Evolutionary conservation across 2,888 invertebrate species (phyloP).

Genomic region (Tanypteryx hageni): DNA sequence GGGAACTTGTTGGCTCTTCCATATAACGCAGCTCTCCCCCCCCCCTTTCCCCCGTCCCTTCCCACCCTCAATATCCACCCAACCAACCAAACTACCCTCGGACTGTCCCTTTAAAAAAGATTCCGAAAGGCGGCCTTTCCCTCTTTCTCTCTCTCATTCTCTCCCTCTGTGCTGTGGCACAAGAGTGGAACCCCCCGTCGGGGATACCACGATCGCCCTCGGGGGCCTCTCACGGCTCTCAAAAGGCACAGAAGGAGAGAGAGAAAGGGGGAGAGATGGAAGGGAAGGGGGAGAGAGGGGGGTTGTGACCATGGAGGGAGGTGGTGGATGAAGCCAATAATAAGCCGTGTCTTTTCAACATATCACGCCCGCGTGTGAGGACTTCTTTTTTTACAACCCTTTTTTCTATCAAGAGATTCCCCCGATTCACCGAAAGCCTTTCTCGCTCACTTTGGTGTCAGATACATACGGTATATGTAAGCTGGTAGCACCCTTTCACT

Average conservation of each 20-base stretch:
- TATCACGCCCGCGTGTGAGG: neutral
- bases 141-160: no score
- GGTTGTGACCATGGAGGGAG: no score
- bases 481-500: neutral
- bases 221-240: neutral
- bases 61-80: no score
- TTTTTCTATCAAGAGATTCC: constrained; percentile 16
- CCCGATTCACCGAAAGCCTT: neutral
- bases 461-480: no score
- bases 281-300: no score
- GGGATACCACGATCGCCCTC: neutral
- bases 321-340: neutral
- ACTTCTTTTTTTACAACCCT: neutral
- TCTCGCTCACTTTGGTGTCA: neutral
- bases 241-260: no score
- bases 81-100: no score
- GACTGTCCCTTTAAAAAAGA: neutral
- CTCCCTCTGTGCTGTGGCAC: no score
- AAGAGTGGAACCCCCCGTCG: neutral
- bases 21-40: neutral
- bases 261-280: no score
- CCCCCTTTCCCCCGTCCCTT: no score
- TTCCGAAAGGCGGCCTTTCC: neutral
- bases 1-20: neutral
- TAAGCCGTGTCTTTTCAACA: neutral